Conservation (phyloP, 1,140 invertebrate species). For the Portunus trituberculatus region DNA sequence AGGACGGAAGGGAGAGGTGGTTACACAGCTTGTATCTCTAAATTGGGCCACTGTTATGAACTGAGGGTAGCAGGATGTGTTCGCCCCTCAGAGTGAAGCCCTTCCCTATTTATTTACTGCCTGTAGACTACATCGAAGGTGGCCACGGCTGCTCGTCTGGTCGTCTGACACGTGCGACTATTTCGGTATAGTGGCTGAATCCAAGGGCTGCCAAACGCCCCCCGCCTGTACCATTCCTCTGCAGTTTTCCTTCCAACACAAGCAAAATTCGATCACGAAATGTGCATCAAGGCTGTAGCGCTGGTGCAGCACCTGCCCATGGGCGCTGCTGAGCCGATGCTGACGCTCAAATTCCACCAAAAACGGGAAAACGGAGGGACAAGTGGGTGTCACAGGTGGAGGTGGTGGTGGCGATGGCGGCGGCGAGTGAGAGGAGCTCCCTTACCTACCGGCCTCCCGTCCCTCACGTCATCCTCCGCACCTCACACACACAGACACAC, state of each 20-base stretch:
- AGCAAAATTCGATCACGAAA: background rate
- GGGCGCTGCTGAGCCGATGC: background rate
- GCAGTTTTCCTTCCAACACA: background rate
- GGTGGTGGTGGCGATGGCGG: conserved; percentile 25
- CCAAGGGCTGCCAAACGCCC: conserved; percentile 17
- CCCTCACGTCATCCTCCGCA: conserved; percentile 46
- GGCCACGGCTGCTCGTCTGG: conserved; percentile 29
- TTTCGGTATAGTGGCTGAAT: conserved; percentile 42
- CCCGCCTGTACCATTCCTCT: background rate
- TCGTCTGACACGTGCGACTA: conserved; percentile 54
- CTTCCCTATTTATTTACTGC: conserved; percentile 25
- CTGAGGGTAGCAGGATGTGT: background rate
- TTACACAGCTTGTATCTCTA: background rate
- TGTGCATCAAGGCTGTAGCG: background rate
- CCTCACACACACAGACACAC: conserved; percentile 44
- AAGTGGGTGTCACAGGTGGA: background rate
- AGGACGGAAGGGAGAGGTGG: background rate
- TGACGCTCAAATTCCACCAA: background rate
- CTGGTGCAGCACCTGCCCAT: background rate
- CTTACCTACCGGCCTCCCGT: conserved; percentile 46
- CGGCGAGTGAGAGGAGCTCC: background rate
- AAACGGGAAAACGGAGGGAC: conserved; percentile 14
- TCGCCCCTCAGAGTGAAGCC: background rate
- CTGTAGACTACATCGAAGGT: background rate
- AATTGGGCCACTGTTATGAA: background rate